Base-by-base conservation (phyloP, 2,888 invertebrate genomes). In the Pharmacophagus antenor region DNA sequence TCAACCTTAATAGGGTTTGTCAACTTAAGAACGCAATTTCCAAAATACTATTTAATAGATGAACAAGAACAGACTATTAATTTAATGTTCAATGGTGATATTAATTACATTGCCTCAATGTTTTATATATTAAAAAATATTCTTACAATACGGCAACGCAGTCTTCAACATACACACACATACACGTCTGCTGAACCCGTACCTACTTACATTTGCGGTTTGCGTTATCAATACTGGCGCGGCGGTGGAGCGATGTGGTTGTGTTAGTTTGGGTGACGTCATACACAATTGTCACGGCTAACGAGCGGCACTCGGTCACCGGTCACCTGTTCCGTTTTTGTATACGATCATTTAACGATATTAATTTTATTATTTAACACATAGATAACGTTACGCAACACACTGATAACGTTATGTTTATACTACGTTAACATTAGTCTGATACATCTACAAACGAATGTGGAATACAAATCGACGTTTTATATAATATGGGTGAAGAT, bases 271-370 rank as follows among this genome's bases (percentile, higher is more conserved):
- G 65, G 74, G 63, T 90, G 88, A 90, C 90, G 89, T 90, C 88
- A 90, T 73, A 68, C 75, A 65, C 73, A 81, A 87, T 88, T 89
- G 88, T 88, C 87, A 86, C 74, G 86, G 88, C 82, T 85, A 86
- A 85, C 88, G 77, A 84, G 82, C 70, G 73, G 66, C 74, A 80
- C 76, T 82, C 77, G 76, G 79, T 79, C 80, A 79, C 78, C 76
- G 74, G 72, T 70, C 70, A 69, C 68, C 68, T 66, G 67, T 64
- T 68, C 68, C 64, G 63, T 60, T 76, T 77, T 67, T 70, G 71
- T 66, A 62, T 73, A 25, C 67, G 70, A 75, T 62, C 56, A 61
- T 70, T 67, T 67, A 65, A 65, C 68, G 70, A 22, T 15, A 56
- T 20, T 31, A 51, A 31, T 27, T 51, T 50, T 17, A 42, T 41